Percentiles rank a stretch among this genome's conserved stretches.
phyloP scores from a whole-genome alignment of 2,888 invertebrate genomes.

The Erebia ligea region DNA sequence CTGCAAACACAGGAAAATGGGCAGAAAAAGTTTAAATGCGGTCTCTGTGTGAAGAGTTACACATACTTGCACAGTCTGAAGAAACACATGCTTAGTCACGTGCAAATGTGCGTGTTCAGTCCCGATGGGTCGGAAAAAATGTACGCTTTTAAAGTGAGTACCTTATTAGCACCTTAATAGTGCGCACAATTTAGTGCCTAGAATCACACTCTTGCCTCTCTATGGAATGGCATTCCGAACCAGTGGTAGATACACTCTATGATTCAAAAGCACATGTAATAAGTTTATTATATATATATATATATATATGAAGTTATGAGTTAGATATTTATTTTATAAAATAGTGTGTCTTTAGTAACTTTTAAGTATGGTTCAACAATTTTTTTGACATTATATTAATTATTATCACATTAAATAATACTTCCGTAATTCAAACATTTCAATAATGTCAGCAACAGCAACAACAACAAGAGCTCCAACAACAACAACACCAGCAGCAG shows the following conservation, averaged over 20 bases:
- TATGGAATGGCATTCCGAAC: no score
- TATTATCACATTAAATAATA: background rate
- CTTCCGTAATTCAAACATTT: background rate
- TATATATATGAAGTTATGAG: no score
- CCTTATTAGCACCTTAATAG: no score
- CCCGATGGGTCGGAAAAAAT: constrained; percentile 44
- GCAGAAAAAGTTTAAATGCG: constrained; percentile 71
- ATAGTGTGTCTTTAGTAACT: no score
- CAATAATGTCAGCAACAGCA: constrained; percentile 46
- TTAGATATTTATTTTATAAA: no score
- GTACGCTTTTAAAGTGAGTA: constrained; percentile 43
- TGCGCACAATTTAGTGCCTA: no score
- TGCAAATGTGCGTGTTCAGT: constrained; percentile 54
- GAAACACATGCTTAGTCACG: constrained; percentile 75
- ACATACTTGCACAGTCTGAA: constrained; percentile 77
- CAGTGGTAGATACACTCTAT: no score
- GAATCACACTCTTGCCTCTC: no score
- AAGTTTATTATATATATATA: no score
- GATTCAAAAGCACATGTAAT: no score
- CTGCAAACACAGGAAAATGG: constrained; percentile 27
- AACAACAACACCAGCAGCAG: constrained; percentile 59
- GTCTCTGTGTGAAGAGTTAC: constrained; percentile 74
- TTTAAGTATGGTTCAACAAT: no score
- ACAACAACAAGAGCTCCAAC: constrained; percentile 68
- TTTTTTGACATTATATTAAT: no score